These are phyloP conservation scores for Pygathrix nemaeus DNA, from an alignment of 2,113 vertebrate genomes.

Conservation along the genomic window DNA sequence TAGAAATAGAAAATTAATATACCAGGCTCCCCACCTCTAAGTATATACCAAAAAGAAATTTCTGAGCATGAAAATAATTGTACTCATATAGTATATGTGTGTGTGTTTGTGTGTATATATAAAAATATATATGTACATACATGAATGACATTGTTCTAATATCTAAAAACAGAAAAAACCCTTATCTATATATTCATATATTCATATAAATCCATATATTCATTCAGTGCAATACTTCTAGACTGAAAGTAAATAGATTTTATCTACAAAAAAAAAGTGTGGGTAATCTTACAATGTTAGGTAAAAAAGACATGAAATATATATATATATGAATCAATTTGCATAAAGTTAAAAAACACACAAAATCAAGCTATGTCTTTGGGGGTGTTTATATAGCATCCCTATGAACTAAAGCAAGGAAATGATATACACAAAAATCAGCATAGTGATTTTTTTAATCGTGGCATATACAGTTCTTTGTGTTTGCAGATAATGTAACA, in stretches of 20 bases:
- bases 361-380: neutral
- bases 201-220: neutral
- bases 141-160: neutral
- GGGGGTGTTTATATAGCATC: neutral
- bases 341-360: neutral
- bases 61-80: neutral
- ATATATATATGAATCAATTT: neutral
- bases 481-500: neutral
- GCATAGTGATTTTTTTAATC: neutral
- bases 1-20: neutral
- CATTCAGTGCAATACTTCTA: neutral
- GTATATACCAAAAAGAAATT: neutral
- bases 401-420: neutral
- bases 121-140: neutral
- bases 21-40: neutral
- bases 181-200: neutral
- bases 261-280: neutral
- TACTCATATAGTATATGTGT: neutral
- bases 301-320: neutral
- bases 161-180: neutral
- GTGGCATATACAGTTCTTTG: neutral
- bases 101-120: neutral
- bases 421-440: neutral
- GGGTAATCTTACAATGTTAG: neutral
- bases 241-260: neutral